phyloP scores from a whole-genome alignment of 2,797 vertebrate species.

The Oryzias dopingdopingensis region DNA sequence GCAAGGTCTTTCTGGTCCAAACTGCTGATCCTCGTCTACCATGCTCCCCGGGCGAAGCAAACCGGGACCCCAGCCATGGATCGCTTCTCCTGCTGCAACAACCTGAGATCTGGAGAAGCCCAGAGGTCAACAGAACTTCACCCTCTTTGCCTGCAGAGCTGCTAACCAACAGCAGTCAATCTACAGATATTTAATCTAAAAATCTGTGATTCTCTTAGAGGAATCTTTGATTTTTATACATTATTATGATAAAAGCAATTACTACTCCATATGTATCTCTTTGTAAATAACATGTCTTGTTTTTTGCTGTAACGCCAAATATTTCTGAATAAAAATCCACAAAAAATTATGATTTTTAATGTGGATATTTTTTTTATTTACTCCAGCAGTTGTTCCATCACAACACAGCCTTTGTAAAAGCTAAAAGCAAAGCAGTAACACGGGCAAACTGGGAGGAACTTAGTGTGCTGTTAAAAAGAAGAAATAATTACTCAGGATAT shows the following conservation, averaged over 20 bases:
- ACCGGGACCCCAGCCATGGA: constrained; percentile 78
- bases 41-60: constrained; percentile 73
- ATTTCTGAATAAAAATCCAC: constrained; percentile 24
- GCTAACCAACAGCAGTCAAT: constrained; percentile 17
- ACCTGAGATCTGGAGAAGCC: constrained; percentile 62
- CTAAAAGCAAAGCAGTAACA: constrained; percentile 16
- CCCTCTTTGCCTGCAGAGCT: constrained; percentile 16
- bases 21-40: constrained; percentile 82
- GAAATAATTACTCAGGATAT: constrained; percentile 55
- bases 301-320: constrained; percentile 61
- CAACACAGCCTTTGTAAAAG: constrained; percentile 13
- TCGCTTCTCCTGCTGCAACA: constrained; percentile 63
- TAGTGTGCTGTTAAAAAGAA: constrained; percentile 5
- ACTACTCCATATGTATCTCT: constrained; percentile 22
- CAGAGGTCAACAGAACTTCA: constrained; percentile 2
- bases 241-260: constrained; percentile 5
- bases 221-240: not conserved
- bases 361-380: constrained; percentile 50
- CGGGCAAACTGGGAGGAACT: constrained; percentile 1
- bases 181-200: constrained; percentile 6
- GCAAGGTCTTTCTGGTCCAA: constrained; percentile 87
- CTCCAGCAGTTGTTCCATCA: constrained; percentile 30
- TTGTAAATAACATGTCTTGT: constrained; percentile 65
- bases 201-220: too few relatives aligned
- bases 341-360: constrained; percentile 16